phyloP scores from a whole-genome alignment of 2,797 vertebrate species.

The Pipistrellus kuhlii region DNA sequence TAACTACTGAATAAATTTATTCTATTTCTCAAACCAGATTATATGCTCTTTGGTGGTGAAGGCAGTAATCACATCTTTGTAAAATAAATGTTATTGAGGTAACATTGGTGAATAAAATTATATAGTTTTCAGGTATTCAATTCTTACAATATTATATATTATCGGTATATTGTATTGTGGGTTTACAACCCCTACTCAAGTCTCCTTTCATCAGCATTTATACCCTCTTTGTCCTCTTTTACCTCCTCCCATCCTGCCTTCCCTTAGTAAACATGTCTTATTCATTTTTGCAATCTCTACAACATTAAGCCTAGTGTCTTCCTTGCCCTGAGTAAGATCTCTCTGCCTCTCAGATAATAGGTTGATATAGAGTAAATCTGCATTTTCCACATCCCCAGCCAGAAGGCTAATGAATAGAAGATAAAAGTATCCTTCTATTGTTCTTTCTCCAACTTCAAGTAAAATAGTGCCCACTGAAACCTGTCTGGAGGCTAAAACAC shows the following conservation, averaged over 20 bases:
- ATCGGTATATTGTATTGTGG: neutral
- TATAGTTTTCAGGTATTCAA: neutral
- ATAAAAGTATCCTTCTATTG: neutral
- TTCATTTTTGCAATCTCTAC: neutral
- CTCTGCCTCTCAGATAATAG: neutral
- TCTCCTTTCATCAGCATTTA: neutral
- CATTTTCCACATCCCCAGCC: neutral
- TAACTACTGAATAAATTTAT: conserved; percentile 16
- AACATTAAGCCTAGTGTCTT: neutral
- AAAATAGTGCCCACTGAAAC: neutral
- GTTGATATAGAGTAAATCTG: neutral
- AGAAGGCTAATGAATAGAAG: neutral
- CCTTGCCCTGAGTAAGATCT: neutral
- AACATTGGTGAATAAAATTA: neutral
- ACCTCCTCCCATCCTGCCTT: neutral
- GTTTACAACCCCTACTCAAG: neutral
- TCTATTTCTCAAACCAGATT: conserved; percentile 47
- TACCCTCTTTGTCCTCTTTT: neutral
- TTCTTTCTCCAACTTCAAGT: conserved; percentile 52
- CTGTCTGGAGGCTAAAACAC: conserved; percentile 20
- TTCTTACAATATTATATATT: neutral
- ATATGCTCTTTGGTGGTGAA: neutral
- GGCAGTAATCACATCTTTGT: neutral
- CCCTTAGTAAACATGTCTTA: neutral
- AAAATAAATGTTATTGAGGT: neutral